These are phyloP conservation scores for Neomicropteryx cornuta DNA, from an alignment of 1,140 invertebrate species.

Conservation along the genomic window DNA sequence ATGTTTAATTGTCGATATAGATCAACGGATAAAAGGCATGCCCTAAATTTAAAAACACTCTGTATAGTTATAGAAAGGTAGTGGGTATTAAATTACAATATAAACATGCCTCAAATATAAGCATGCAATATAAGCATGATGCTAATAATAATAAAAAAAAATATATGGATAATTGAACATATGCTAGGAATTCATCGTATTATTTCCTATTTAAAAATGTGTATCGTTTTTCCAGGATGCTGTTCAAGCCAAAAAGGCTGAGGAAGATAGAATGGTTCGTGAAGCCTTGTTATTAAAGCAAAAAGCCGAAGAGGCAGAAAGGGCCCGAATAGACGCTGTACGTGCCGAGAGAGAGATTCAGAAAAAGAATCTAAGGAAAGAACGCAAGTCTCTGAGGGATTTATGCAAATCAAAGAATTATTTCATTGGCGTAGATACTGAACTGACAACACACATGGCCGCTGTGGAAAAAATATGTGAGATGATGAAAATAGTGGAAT, in stretches of 20 bases:
- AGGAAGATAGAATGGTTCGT: slow-evolving; percentile 63
- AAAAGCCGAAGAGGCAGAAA: slow-evolving; percentile 69
- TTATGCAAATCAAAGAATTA: slow-evolving; percentile 83
- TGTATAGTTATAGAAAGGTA: too few species aligned
- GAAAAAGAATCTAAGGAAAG: slow-evolving; percentile 75
- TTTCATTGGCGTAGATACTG: slow-evolving; percentile 60
- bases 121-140: too few species aligned
- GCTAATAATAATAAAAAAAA: too few species aligned
- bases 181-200: too few species aligned
- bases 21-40: too few species aligned
- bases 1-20: too few species aligned
- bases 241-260: slow-evolving; percentile 66
- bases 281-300: slow-evolving; percentile 71
- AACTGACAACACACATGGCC: slow-evolving; percentile 75
- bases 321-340: slow-evolving; percentile 64
- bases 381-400: slow-evolving; percentile 76
- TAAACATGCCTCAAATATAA: too few species aligned
- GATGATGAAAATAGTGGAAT: slow-evolving; percentile 53
- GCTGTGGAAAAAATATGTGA: slow-evolving; percentile 86
- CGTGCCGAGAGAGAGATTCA: slow-evolving; percentile 79
- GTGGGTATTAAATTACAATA: too few species aligned
- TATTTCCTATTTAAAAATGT: too few species aligned
- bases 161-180: too few species aligned
- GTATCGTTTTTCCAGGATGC: slow-evolving; percentile 62
- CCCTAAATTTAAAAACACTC: too few species aligned